Percentiles rank a stretch among this genome's conserved stretches.
These are phyloP conservation scores for Ashinkailepas kermadecensis DNA, from an alignment of 2,888 invertebrate species.

Conservation along the genomic window DNA sequence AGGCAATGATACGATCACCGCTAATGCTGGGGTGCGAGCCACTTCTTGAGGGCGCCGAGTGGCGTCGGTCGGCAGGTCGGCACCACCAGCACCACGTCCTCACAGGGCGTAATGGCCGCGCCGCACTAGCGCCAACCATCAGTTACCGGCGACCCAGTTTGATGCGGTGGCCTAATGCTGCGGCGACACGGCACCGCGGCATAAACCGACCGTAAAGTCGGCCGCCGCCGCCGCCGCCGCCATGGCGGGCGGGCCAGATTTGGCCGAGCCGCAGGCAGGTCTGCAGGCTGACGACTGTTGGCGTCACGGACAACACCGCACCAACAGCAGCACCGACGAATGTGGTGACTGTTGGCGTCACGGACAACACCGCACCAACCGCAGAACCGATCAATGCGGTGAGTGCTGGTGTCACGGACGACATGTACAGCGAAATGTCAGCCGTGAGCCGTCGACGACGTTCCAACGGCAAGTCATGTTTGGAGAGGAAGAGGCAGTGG, in stretches of 20 bases:
- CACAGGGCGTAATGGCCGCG: neutral
- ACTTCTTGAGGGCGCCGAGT: neutral
- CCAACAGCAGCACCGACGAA: too few species aligned
- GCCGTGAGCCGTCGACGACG: too few species aligned
- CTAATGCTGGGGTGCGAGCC: neutral
- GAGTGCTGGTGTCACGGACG: too few species aligned
- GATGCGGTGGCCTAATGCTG: neutral
- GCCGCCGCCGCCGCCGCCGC: neutral
- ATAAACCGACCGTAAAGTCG: neutral
- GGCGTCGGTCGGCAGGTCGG: neutral
- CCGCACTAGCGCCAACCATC: neutral
- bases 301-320: too few species aligned
- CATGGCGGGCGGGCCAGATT: neutral
- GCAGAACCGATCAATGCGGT: too few species aligned
- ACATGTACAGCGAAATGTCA: too few species aligned
- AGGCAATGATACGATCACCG: neutral
- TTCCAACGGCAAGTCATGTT: too few species aligned
- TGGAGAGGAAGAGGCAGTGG: too few species aligned
- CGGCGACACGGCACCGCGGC: constrained; percentile 2
- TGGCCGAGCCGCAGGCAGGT: neutral
- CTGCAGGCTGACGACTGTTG: neutral
- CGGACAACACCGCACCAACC: too few species aligned
- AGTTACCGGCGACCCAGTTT: neutral
- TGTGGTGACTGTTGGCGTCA: too few species aligned
- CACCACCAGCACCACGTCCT: neutral